phyloP scores from a whole-genome alignment of 2,113 vertebrate genomes.

The Donacobius atricapilla region DNA sequence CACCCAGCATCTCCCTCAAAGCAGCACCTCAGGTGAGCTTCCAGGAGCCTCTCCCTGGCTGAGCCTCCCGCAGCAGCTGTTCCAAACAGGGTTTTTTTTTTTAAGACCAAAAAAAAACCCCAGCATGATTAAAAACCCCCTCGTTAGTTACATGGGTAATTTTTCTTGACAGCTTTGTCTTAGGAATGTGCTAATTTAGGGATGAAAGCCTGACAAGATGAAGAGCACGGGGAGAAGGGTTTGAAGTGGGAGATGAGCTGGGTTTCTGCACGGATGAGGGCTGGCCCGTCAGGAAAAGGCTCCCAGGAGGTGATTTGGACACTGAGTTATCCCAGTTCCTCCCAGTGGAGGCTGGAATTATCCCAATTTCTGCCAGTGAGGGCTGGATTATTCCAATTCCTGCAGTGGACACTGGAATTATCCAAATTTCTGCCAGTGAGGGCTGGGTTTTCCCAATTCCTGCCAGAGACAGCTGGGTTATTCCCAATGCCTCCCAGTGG shows the following conservation, averaged over 20 bases:
- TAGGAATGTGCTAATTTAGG: constrained; percentile 25
- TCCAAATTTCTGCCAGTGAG: background rate
- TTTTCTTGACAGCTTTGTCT: constrained; percentile 39
- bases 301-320: background rate
- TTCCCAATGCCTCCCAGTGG: background rate
- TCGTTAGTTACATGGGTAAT: background rate
- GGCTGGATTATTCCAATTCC: no score
- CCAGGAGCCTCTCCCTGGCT: background rate
- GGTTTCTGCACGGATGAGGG: background rate
- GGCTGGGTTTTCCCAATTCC: no score
- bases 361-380: background rate
- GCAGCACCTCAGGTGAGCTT: background rate
- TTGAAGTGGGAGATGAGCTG: background rate
- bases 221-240: background rate
- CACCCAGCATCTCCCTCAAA: background rate
- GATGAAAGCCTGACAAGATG: constrained; percentile 35
- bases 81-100: background rate
- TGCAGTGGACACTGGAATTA: rapidly evolving
- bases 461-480: no score
- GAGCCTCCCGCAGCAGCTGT: constrained; percentile 27
- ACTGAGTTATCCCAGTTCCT: background rate
- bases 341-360: rapidly evolving
- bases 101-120: background rate
- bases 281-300: background rate
- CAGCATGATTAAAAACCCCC: background rate